A percentile compares a stretch with the other conserved stretches of the same genome.
Conservation (phyloP, 37 sponge, comb jelly and placozoan genomes). For the Crambe crambe region DNA sequence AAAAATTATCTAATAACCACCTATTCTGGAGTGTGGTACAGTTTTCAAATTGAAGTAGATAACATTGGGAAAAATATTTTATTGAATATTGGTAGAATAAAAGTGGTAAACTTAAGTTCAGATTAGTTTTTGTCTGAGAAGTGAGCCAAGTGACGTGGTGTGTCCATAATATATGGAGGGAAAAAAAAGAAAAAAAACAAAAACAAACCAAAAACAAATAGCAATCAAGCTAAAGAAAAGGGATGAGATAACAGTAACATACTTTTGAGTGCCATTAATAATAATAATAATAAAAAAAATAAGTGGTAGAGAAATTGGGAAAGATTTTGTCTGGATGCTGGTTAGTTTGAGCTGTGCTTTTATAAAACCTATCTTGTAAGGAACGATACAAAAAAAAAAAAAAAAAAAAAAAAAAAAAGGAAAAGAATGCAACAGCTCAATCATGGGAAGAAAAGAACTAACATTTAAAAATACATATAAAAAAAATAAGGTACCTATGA, state of each 20-base stretch:
- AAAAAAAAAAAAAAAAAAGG: too few relatives aligned
- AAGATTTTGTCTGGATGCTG: background rate
- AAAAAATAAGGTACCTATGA: too few relatives aligned
- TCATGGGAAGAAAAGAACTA: background rate
- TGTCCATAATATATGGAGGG: background rate
- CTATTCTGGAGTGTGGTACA: background rate
- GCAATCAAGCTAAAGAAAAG: background rate
- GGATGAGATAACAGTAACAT: background rate
- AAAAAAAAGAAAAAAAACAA: background rate
- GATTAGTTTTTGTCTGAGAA: slow-evolving; percentile 2
- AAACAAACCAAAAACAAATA: background rate
- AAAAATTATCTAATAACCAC: background rate
- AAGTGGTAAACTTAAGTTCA: background rate
- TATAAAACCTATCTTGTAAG: background rate
- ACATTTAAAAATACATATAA: too few relatives aligned
- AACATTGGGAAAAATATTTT: background rate
- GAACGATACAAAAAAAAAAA: background rate
- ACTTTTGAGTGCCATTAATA: background rate
- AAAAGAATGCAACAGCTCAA: background rate
- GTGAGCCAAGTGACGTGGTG: too few relatives aligned
- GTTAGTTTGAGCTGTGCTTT: background rate
- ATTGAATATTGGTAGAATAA: too few relatives aligned
- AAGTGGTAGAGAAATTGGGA: background rate
- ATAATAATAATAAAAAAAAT: background rate
- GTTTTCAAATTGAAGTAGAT: background rate